Evolutionary conservation across 2,888 invertebrate species (phyloP), one percentile per base, ranked within the genome.

Genomic region (Stenchaetothrips biformis): DNA sequence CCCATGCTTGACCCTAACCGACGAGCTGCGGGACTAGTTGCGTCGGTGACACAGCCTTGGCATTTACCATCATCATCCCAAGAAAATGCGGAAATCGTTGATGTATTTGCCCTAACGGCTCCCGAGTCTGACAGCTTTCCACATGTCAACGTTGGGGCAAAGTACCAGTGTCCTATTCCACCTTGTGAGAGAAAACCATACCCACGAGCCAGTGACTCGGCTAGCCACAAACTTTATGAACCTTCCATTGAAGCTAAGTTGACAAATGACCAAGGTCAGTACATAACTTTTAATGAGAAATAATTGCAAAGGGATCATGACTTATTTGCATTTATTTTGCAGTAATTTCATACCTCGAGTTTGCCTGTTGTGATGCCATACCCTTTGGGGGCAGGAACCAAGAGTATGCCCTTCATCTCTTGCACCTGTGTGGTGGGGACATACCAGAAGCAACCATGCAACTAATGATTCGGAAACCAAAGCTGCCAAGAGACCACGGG

Each of bases 1-100:
- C 99, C 99, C 0, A 95, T 99, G 85, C 88, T 99, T 80, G 95
- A 96, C 85, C 99, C 99, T 0, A 93, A 95, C 81, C 90, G 99
- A 82, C 92, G 92, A 83, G 97, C 97, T 0, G 90, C 94, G 0
- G 98, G 98, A 0, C 89, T 98, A 4, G 96, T 93, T 85, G 90
- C 91, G 84, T 89, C 90, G 82, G 86, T 85, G 80, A 85, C 87
- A 2, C 82, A 84, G 16, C 85, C 87, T 81, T 83, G 87, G 87
- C 83, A 85, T 83, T 79, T 84, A 83, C 83, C 86, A 25, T 82
- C 84, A 7, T 83, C 83, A 47, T 81, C 82, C 37, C 83, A 83
- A 83, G 83, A 83, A 83, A 82, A 82, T n/a, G 82, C 81, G 49
- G 81, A 81, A 67, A 77, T 74, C 8, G 77, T 81, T 18, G 79